Conservation (phyloP, 1,140 invertebrate genomes). For the Megalopta genalis region DNA sequence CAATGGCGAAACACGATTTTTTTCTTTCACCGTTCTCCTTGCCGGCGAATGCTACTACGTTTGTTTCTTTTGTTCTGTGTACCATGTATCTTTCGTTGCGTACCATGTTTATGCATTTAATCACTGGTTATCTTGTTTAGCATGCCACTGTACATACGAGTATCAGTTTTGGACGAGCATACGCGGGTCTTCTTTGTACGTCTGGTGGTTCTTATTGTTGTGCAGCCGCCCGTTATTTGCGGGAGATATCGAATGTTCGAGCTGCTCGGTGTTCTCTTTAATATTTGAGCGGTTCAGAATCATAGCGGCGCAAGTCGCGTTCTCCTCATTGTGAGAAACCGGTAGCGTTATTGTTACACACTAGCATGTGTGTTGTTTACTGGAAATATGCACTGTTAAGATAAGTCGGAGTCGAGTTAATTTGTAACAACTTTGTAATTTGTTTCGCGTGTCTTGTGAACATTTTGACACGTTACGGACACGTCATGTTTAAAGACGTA, state of each 20-base stretch:
- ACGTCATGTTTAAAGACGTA: no score
- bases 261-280: no score
- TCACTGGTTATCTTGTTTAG: slow-evolving; percentile 42
- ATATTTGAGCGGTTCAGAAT: no score
- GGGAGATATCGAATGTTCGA: not conserved
- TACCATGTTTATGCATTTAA: slow-evolving; percentile 28
- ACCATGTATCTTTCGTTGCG: not conserved
- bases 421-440: no score
- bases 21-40: not conserved
- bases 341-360: no score
- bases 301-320: no score
- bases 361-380: no score
- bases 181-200: not conserved
- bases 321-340: no score
- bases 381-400: no score
- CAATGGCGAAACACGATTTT: not conserved
- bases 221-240: not conserved
- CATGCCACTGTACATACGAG: slow-evolving; percentile 17
- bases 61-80: not conserved
- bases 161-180: slow-evolving; percentile 4
- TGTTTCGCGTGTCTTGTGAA: no score
- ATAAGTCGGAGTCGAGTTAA: no score
- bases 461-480: no score
- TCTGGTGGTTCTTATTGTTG: not conserved
- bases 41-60: not conserved